A percentile compares a stretch with the other conserved stretches of the same genome.
phyloP scores from a whole-genome alignment of 64 coral and sea anemone species.

The Porites australiensis region DNA sequence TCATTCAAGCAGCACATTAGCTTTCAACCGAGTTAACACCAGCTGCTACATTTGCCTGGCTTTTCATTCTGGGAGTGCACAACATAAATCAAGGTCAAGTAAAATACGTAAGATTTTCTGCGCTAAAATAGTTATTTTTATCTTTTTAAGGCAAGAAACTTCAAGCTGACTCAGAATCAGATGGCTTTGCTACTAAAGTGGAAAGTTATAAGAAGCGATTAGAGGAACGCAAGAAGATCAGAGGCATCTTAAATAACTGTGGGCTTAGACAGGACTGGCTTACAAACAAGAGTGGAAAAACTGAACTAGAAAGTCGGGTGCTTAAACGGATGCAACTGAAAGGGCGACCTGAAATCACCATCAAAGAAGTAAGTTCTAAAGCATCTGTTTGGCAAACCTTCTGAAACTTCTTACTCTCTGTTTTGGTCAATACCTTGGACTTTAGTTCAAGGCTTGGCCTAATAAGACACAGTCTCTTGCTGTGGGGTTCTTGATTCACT shows the following conservation, averaged over 20 bases:
- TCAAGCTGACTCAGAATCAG: slow-evolving; percentile 3
- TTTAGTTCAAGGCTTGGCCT: too few species aligned
- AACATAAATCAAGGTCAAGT: too few species aligned
- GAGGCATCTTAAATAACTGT: slow-evolving; percentile 64
- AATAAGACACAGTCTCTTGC: too few species aligned
- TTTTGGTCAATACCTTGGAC: too few species aligned
- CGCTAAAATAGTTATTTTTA: too few species aligned
- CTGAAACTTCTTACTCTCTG: too few species aligned
- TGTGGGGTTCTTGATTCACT: too few species aligned
- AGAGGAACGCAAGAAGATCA: slow-evolving; percentile 74
- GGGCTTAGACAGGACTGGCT: slow-evolving; percentile 84
- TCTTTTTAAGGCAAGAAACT: neutral
- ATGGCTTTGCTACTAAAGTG: slow-evolving; percentile 13
- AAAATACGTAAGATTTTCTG: too few species aligned
- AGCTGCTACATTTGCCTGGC: too few species aligned
- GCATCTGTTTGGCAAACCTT: neutral
- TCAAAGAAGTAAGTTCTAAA: slow-evolving; percentile 38
- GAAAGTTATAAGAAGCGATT: slow-evolving; percentile 83
- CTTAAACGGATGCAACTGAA: slow-evolving; percentile 62
- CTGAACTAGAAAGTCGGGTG: slow-evolving; percentile 82
- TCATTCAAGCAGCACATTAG: too few species aligned
- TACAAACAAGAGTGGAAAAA: slow-evolving; percentile 63
- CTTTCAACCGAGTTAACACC: too few species aligned
- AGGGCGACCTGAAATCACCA: slow-evolving; percentile 55
- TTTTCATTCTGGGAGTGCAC: too few species aligned